Evolutionary conservation across 2,113 vertebrate genomes (phyloP).

Genomic region (Deroptyus accipitrinus): DNA sequence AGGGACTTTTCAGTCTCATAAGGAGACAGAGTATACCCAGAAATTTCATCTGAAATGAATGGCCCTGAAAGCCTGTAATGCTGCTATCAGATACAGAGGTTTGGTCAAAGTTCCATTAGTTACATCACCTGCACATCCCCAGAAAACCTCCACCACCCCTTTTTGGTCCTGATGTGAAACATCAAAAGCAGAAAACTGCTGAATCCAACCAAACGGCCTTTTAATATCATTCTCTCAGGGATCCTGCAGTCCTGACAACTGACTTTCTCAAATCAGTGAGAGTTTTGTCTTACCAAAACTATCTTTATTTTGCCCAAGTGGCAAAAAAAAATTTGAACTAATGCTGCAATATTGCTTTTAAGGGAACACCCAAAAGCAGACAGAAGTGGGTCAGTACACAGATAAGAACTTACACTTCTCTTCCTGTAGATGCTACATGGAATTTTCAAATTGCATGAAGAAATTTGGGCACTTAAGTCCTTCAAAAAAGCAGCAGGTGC

Average conservation of each 20-base stretch:
- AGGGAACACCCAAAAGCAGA: neutral
- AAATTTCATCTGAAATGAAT: neutral
- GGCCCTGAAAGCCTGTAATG: neutral
- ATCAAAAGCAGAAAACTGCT: neutral
- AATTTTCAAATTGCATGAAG: neutral
- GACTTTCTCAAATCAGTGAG: neutral
- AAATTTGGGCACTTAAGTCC: neutral
- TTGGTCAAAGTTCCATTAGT: rapidly evolving
- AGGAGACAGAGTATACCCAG: neutral
- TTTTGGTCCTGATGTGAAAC: neutral
- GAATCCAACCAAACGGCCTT: neutral
- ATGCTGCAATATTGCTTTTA: neutral
- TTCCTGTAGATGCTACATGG: rapidly evolving
- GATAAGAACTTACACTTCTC: neutral
- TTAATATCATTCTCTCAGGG: neutral
- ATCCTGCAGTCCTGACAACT: neutral
- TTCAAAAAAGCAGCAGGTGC: neutral
- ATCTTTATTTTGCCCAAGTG: neutral
- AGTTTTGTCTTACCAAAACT: neutral
- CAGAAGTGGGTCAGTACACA: neutral
- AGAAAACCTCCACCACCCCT: neutral
- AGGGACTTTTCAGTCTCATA: neutral
- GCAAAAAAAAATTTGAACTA: neutral
- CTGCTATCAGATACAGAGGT: neutral
- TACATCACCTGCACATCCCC: neutral